Evolutionary conservation across 2,888 invertebrate species (phyloP).

Genomic region (Cryptosula pallasiana): DNA sequence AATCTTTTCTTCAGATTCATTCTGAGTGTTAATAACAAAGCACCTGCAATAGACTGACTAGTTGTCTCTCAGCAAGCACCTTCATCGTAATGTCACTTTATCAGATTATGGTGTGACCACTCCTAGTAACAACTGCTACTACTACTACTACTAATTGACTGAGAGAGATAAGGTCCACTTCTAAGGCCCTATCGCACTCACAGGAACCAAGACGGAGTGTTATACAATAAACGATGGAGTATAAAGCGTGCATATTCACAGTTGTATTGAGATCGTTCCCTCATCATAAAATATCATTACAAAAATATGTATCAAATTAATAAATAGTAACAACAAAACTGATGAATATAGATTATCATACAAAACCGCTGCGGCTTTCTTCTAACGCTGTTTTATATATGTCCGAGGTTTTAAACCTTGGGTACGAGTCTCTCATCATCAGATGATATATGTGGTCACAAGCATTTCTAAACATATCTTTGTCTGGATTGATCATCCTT

Average conservation of each 20-base stretch:
- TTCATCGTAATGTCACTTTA: too few relatives aligned
- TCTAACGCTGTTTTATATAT: neutral
- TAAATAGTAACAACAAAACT: neutral
- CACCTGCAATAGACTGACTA: too few relatives aligned
- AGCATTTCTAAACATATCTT: slow-evolving; percentile 4
- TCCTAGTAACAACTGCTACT: too few relatives aligned
- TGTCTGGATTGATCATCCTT: neutral
- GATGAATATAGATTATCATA: neutral
- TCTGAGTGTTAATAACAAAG: too few relatives aligned
- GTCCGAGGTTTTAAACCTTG: slow-evolving; percentile 2
- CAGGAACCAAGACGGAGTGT: too few relatives aligned
- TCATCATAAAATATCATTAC: neutral
- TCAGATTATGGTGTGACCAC: too few relatives aligned
- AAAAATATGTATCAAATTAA: neutral
- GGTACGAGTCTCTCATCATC: slow-evolving; percentile 15
- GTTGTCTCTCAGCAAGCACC: too few relatives aligned
- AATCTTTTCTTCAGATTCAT: too few relatives aligned
- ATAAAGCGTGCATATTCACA: neutral
- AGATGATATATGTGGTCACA: slow-evolving; percentile 11
- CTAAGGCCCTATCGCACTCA: too few relatives aligned
- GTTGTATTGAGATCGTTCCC: neutral
- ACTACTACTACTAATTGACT: too few relatives aligned
- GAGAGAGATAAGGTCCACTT: too few relatives aligned
- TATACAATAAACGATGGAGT: too few relatives aligned
- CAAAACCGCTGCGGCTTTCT: neutral